Evolutionary conservation across 2,888 invertebrate species (phyloP), one percentile per base, ranked within the genome.

Genomic region (Entomobrya multifasciata): DNA sequence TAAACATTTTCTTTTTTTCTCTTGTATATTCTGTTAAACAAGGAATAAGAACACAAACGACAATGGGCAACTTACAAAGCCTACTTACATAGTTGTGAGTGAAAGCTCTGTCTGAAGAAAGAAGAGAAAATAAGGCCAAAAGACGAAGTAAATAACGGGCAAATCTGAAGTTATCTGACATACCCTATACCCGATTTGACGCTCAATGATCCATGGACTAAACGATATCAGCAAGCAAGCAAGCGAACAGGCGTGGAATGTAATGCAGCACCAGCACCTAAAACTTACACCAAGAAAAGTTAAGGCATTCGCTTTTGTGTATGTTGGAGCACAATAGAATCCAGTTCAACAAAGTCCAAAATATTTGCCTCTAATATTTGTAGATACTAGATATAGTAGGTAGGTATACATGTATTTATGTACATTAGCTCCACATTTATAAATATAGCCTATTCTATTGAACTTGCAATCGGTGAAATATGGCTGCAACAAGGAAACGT

Each of bases 151-250:
- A 89, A 90, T 90, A 90, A 89, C 83, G 89, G 82, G 86, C 55
- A 78, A 87, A 88, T 79, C 82, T 87, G 87, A 88, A 90, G 88
- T 89, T 89, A 90, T 90, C 90, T 90, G 90, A 90, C 90, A 88
- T 76, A 79, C 76, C 67, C 81, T 90, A 89, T 90, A 90, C 82
- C 89, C 90, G 90, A 90, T 90, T 90, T 90, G 89, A 86, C 87
- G 89, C 90, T 89, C 90, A 90, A 90, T 90, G 90, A 90, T 90
- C 89, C 90, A 90, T 89, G 77, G 76, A 25, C 88, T 83, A 88
- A 89, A 88, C 62, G 86, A 89, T 89, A 87, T 89, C 87, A 87
- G 86, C 70, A 70, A 83, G 76, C 41, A 65, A 72, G 60, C 17
- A 81, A 76, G 76, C 62, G 83, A 83, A 62, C 76, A 76, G 65